Conservation (phyloP, 2,113 vertebrate species). For the Charina bottae region DNA sequence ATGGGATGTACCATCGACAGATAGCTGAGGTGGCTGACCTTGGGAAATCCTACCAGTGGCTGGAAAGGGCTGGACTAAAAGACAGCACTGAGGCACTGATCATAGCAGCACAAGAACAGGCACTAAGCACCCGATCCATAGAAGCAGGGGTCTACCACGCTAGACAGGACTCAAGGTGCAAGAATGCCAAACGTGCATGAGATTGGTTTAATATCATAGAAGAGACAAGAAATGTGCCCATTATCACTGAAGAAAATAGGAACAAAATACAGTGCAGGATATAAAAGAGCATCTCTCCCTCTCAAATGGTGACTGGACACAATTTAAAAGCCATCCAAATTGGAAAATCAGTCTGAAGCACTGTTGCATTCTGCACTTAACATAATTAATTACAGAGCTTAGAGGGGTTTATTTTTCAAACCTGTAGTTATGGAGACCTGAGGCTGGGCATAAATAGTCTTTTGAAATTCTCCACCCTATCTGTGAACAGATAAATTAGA, state of each 20-base stretch:
- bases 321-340: not conserved
- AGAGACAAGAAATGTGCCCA: not conserved
- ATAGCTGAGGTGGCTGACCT: too few species aligned
- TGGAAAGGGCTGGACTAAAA: too few species aligned
- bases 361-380: too few species aligned
- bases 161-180: too few species aligned
- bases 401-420: not conserved
- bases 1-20: too few species aligned
- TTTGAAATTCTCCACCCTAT: not conserved
- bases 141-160: too few species aligned
- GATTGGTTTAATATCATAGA: not conserved
- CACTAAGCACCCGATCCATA: too few species aligned
- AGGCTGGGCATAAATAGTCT: not conserved
- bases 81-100: too few species aligned
- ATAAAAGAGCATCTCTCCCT: not conserved
- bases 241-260: not conserved
- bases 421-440: not conserved
- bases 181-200: constrained; percentile 6
- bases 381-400: not conserved
- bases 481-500: not conserved
- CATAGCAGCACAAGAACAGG: too few species aligned
- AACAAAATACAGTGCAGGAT: not conserved
- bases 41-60: too few species aligned
- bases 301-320: not conserved
- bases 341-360: not conserved